phyloP scores from a whole-genome alignment of 2,888 invertebrate genomes.

The Pycnomerus fuliginosus region DNA sequence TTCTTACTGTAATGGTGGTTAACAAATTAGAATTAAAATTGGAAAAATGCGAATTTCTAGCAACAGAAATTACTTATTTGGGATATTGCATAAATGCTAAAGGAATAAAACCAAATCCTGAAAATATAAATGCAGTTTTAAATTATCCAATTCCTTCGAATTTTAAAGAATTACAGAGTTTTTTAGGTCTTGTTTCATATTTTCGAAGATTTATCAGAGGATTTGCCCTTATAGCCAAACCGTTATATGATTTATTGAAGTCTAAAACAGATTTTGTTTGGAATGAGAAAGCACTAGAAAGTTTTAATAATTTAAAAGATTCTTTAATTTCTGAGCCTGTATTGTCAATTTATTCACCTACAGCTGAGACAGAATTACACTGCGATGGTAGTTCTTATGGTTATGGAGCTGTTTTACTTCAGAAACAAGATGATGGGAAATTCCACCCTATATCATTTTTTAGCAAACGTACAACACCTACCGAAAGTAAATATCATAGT shows the following conservation, averaged over 20 bases:
- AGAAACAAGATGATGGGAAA: conserved; percentile 1
- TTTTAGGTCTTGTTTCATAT: conserved; percentile 4
- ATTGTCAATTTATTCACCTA: neutral
- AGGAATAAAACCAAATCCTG: neutral
- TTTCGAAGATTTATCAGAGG: conserved; percentile 4
- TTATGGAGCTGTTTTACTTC: conserved; percentile 3
- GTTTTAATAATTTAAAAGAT: neutral
- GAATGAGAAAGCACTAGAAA: neutral
- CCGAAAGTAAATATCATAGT: neutral
- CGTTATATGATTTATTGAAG: neutral
- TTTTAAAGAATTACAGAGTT: neutral
- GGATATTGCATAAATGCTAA: conserved; percentile 3
- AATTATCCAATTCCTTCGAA: conserved; percentile 2
- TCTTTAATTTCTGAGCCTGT: neutral
- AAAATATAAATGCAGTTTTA: neutral
- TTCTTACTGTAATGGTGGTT: neutral
- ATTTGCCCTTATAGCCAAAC: neutral
- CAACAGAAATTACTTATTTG: conserved; percentile 1
- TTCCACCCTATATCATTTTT: conserved; percentile 4
- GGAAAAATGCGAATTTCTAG: conserved; percentile 2
- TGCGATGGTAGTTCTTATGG: conserved; percentile 2
- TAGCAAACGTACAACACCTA: neutral
- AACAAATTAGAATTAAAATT: neutral
- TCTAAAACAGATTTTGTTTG: neutral
- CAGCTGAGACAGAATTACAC: conserved; percentile 2